phyloP scores from a whole-genome alignment of 2,113 vertebrate genomes.

The Pseudolaguvia tuberculata region DNA sequence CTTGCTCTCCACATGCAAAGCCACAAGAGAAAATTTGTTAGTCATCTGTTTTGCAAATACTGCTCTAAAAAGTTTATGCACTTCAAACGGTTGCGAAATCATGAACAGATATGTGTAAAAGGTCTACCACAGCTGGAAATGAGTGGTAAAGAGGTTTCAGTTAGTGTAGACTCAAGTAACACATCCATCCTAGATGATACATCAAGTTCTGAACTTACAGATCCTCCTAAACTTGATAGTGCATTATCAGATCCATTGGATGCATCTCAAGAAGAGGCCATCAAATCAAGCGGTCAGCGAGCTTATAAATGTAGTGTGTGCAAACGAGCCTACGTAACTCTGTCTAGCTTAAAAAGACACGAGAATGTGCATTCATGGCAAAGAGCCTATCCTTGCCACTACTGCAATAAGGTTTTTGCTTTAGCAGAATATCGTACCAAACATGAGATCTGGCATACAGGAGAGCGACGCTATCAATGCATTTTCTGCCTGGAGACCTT shows the following conservation, averaged over 20 bases:
- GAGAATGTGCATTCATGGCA: conserved; percentile 98
- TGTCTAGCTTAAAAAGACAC: conserved; percentile 92
- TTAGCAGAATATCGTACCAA: conserved; percentile 95
- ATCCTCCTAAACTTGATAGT: conserved; percentile 32
- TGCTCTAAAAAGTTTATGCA: conserved; percentile 90
- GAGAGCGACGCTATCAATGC: conserved; percentile 94
- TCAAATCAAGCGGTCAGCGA: conserved; percentile 78
- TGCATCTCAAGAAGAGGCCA: conserved; percentile 44
- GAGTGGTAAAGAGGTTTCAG: conserved; percentile 42
- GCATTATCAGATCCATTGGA: conserved; percentile 25
- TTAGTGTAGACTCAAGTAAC: conserved; percentile 36
- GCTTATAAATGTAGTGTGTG: conserved; percentile 87
- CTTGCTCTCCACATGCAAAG: conserved; percentile 77
- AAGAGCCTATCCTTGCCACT: conserved; percentile 94
- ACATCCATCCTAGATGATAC: conserved; percentile 24
- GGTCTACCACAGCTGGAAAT: conserved; percentile 55
- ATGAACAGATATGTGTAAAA: conserved; percentile 77
- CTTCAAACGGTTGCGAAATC: conserved; percentile 79
- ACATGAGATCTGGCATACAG: conserved; percentile 98
- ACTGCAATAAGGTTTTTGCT: conserved; percentile 97
- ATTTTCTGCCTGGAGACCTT: conserved; percentile 98
- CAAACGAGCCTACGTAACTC: conserved; percentile 88
- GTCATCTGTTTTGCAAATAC: conserved; percentile 81
- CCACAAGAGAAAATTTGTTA: conserved; percentile 79
- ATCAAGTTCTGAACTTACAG: conserved; percentile 30